Base-by-base conservation (phyloP, 2,113 vertebrate genomes). In the Ciconia stormi region DNA sequence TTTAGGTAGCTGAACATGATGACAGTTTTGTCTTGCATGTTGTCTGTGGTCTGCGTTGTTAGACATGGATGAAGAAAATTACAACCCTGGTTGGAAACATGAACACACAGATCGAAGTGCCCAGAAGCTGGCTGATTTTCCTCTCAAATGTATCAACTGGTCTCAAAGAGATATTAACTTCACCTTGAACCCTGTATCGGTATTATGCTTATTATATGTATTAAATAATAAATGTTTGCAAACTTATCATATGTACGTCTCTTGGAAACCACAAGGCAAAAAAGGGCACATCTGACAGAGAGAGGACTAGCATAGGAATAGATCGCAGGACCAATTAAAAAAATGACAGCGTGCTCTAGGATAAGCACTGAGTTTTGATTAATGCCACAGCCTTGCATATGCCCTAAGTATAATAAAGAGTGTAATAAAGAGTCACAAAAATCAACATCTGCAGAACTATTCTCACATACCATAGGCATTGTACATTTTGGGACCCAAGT, bases 401-500 rank as follows among this genome's bases (percentile, higher is more conserved):
- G 26, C 29, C 12, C 14, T 25, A 29, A 38, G 62, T n/a, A 66
- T 38, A 46, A 72, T 5, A 56, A 15, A 55, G 5, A n/a, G 61
- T 29, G 62, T 40, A 40, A 70, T 4, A 61, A 14, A 52, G 4
- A 87, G 47, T 77, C 38, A 32, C 27, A 93, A 94, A 67, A 47
- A 11, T 29, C 25, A 94, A 11, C 21, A 82, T 55, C 73, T 77
- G 71, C n/a, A 66, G 56, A 90, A 49, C 36, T 95, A 3, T 56
- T 89, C 50, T 79, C 90, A 97, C 98, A 96, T 98, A 99, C 99
- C 99, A 77, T 99, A 99, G 10, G 99, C 99, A 32, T 99, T 99
- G 97, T 99, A 99, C 99, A 99, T 99, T 98, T 99, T 99, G 74
- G 99, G 99, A 78, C 99, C 99, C 66, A 99, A 97, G 96, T 99